phyloP scores from a whole-genome alignment of 2,888 invertebrate genomes.

The Cerceris ruficornis region DNA sequence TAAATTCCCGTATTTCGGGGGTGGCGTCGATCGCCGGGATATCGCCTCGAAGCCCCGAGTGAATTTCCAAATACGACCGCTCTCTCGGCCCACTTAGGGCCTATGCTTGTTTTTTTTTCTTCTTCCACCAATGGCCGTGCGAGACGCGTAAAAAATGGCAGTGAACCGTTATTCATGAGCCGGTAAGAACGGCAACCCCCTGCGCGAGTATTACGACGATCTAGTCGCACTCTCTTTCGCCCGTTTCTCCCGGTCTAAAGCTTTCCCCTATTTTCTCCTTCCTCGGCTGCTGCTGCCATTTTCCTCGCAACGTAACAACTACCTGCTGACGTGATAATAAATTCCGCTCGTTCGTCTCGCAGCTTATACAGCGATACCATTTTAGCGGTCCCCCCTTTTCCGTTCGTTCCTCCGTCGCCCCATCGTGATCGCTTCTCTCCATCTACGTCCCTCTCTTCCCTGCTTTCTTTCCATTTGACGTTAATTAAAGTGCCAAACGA shows the following conservation, averaged over 20 bases:
- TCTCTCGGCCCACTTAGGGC: constrained; percentile 19
- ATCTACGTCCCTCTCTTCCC: neutral
- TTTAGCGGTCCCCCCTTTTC: constrained; percentile 24
- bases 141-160: constrained; percentile 55
- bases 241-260: neutral
- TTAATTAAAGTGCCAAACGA: neutral
- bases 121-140: constrained; percentile 28
- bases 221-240: constrained; percentile 21
- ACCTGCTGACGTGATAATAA: constrained; percentile 77
- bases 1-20: constrained; percentile 40
- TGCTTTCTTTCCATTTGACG: constrained; percentile 1
- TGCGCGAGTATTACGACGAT: constrained; percentile 32
- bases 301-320: constrained; percentile 70
- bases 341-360: constrained; percentile 69
- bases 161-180: constrained; percentile 63
- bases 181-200: constrained; percentile 41
- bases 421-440: neutral
- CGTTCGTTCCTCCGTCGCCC: constrained; percentile 1
- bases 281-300: constrained; percentile 39
- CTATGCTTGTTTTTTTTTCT: constrained; percentile 41
- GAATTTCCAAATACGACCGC: constrained; percentile 36
- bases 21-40: constrained; percentile 8
- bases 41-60: constrained; percentile 18
- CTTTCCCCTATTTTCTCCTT: constrained; percentile 8
- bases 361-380: constrained; percentile 60